Evolutionary conservation across 2,888 invertebrate genomes (phyloP).

Genomic region (Neoitamus cyanurus): DNA sequence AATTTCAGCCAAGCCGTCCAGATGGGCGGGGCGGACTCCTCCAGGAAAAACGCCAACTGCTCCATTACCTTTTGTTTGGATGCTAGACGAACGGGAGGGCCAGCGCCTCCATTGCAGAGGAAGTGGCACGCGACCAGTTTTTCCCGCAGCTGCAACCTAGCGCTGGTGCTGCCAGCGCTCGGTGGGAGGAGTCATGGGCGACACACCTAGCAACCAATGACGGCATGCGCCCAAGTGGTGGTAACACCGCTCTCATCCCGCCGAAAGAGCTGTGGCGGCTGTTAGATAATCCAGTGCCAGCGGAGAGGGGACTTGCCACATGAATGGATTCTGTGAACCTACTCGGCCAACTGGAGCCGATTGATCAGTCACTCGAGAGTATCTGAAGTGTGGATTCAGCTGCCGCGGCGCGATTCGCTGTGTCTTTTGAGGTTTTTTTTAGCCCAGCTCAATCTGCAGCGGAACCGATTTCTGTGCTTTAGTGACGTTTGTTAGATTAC

Average conservation of each 20-base stretch:
- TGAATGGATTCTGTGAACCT: slow-evolving; percentile 37
- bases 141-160: not conserved
- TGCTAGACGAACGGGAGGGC: not conserved
- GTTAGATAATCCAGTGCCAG: not conserved
- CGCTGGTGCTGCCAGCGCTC: not conserved
- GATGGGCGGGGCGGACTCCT: not conserved
- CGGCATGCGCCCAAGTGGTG: not conserved
- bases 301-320: slow-evolving; percentile 3
- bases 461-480: slow-evolving; percentile 11
- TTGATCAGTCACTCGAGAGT: slow-evolving; percentile 51
- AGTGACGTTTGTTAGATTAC: slow-evolving; percentile 8
- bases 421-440: not conserved
- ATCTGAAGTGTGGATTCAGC: slow-evolving; percentile 43
- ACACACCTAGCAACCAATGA: slow-evolving; percentile 44
- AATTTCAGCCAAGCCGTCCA: not conserved
- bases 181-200: slow-evolving; percentile 24
- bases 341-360: slow-evolving; percentile 33
- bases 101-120: slow-evolving; percentile 37
- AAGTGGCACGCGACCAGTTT: slow-evolving; percentile 37
- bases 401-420: not conserved
- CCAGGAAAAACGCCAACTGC: not conserved
- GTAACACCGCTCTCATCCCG: not conserved
- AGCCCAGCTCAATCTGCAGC: not conserved
- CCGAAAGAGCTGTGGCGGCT: not conserved
- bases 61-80: not conserved